Base-by-base conservation (phyloP, 2,888 invertebrate genomes). In the Tachina grossa region DNA sequence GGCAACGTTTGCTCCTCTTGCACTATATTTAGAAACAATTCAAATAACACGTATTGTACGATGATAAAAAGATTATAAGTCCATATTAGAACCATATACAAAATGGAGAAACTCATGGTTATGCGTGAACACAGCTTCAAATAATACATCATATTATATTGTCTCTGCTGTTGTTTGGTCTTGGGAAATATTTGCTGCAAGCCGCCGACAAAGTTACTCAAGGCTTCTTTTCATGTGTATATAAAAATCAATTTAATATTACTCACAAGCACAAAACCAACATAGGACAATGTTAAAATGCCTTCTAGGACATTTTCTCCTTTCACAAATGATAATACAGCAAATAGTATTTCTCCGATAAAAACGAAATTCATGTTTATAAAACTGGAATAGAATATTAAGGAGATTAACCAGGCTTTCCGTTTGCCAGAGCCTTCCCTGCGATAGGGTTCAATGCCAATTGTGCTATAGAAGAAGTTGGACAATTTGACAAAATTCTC, bases 41-140 rank as follows among this genome's bases (percentile, higher is more conserved):
- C 89, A n/a, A 88, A 89, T 10, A 90, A 63, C 0, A 87, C n/a
- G 65, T 89, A 91, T 49, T 91, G 88, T 65, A 89, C 55, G 4
- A 89, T 85, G 8, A 88, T 80, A 16, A 88, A 90, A 0, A 92
- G 83, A 86, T 92, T 92, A 51, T 91, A 93, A 0, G 90, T 90
- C 89, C 90, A 92, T 43, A 92, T 91, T 0, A 92, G 88, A 16
- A 89, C 65, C 51, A 90, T 88, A 57, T 91, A 92, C 2, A 92
- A 87, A 19, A 88, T 47, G 1, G 90, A 79, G 51, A 91, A 92
- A 41, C 87, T 87, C 9, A 39, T 14, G 4, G 85, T 87, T 0
- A 90, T 84, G 1, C 88, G 79, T 0, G 83, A 86, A 19, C 88
- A 88, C 13, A 88, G 83, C 0, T 83, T 65, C n/a, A 90, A 74